Evolutionary conservation across 1,140 invertebrate genomes (phyloP).

Genomic region (Ostrea edulis): DNA sequence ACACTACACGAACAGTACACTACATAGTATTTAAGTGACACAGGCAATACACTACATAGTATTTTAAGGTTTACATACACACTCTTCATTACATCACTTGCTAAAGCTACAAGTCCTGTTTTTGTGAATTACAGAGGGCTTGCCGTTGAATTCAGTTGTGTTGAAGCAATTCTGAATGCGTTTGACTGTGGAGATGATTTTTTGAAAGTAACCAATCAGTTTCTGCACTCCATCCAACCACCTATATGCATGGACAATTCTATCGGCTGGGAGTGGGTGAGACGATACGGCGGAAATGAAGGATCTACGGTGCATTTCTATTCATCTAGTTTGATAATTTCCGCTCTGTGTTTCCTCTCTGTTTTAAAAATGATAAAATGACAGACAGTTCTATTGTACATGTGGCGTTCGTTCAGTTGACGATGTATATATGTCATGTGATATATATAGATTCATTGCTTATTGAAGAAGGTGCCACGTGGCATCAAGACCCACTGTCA

Average conservation of each 20-base stretch:
- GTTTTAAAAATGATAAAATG: background rate
- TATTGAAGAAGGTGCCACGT: no score
- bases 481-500: no score
- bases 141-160: background rate
- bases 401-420: no score
- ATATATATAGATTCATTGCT: no score
- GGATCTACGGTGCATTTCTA: background rate
- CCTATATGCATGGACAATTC: background rate
- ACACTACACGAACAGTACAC: no score
- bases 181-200: constrained; percentile 2
- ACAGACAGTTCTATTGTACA: no score
- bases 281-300: background rate
- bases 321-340: background rate
- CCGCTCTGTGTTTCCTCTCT: background rate
- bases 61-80: no score
- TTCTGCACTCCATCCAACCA: background rate
- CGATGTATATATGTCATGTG: no score
- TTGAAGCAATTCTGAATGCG: background rate
- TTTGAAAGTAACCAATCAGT: background rate
- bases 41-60: no score
- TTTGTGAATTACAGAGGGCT: background rate
- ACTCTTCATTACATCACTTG: no score
- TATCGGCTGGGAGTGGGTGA: background rate
- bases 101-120: background rate
- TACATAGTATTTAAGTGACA: no score